Evolutionary conservation across 2,888 invertebrate genomes (phyloP).

Genomic region (Tinea pellionella): DNA sequence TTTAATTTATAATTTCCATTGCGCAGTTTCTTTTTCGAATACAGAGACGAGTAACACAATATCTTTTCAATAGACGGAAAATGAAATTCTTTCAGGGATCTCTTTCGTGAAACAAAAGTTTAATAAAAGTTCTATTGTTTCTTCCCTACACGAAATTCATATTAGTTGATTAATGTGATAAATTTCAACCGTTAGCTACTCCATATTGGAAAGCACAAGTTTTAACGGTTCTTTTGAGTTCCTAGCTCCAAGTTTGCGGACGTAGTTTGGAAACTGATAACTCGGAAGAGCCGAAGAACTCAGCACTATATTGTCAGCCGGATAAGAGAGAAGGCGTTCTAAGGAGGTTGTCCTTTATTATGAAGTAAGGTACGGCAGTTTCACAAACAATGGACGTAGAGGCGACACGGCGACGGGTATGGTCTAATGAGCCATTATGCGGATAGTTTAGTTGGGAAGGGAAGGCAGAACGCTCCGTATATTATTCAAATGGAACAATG

Average conservation of each 20-base stretch:
- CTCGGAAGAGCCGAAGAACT: constrained; percentile 5
- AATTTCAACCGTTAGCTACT: constrained; percentile 31
- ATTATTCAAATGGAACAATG: constrained; percentile 12
- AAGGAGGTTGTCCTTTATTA: constrained; percentile 47
- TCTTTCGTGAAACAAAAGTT: not conserved
- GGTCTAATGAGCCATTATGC: constrained; percentile 61
- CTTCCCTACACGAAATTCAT: constrained; percentile 18
- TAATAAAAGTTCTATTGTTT: too few relatives aligned
- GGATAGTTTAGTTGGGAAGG: constrained; percentile 30
- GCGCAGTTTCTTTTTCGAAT: not conserved
- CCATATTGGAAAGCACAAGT: constrained; percentile 26
- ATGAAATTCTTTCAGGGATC: not conserved
- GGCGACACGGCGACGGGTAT: constrained; percentile 40
- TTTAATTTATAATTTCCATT: not conserved
- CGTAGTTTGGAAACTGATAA: constrained; percentile 24
- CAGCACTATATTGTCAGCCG: constrained; percentile 12
- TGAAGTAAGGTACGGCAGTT: constrained; percentile 42
- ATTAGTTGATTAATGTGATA: constrained; percentile 40
- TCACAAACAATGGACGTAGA: constrained; percentile 50
- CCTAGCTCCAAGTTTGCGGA: constrained; percentile 18
- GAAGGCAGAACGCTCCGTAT: constrained; percentile 26
- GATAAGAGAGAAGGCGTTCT: constrained; percentile 27
- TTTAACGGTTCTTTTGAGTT: constrained; percentile 24
- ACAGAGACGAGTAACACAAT: not conserved
- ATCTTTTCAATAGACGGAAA: not conserved